Base-by-base conservation (phyloP, 2,888 invertebrate genomes). In the Agrilus cyanescens region DNA sequence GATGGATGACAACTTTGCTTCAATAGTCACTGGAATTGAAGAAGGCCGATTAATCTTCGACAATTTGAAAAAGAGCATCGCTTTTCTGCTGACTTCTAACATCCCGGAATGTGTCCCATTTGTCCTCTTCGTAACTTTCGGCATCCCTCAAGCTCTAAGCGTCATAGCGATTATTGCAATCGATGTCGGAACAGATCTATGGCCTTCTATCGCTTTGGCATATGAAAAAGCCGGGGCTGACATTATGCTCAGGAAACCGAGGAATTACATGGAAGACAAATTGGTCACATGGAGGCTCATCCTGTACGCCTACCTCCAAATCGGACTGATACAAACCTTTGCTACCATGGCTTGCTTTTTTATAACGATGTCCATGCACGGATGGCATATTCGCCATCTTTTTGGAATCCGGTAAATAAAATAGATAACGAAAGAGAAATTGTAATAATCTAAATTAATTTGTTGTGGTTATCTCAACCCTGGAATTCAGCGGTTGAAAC, bases 1-100 rank as follows among this genome's bases (percentile, higher is more conserved):
- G 43, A 71, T 88, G 66, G 88, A 88, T 54, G 88, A 88, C 57
- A 88, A 88, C 65, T 88, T 89, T 59, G 82, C 86, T 1, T 85
- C 86, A 0, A 87, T 88, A 45, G 87, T 88, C 1, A 80, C 77
- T 2, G 88, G 86, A 38, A 82, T 88, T 25, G 87, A 88, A 61
- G 83, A 84, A 59, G 82, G 84, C n/a, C 70, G 84, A 45, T 71
- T 85, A 52, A 85, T 87, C 61, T 86, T 83, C 59, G 86, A 87
- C 60, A 87, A 87, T 60, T 64, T 87, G 50, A 87, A 87, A 62
- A 87, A 87, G 63, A 84, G 84, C 0, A 78, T 87, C 45, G 82
- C 81, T 43, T 87, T 86, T 65, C 82, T 85, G 2, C 65, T 87
- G 38, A 84, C 85, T 31, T 83, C 82, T 4, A 85, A 85, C 58